Percentiles rank a stretch among this genome's conserved stretches.
Conservation (phyloP, 1,140 invertebrate genomes). For the Cherax quadricarinatus region DNA sequence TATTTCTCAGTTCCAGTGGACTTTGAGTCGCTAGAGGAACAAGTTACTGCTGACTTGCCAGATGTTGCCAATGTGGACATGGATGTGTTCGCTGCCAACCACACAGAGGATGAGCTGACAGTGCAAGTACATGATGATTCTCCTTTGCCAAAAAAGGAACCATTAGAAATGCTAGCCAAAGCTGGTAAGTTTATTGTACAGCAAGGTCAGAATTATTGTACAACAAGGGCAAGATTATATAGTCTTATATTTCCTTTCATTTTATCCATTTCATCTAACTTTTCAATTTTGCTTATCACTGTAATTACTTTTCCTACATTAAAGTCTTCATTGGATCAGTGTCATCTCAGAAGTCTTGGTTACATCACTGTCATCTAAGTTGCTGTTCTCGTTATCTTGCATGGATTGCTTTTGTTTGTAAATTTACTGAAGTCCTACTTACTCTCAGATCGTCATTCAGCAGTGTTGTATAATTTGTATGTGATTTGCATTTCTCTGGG, state of each 20-base stretch:
- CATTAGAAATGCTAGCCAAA: slow-evolving; percentile 58
- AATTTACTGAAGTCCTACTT: too few relatives aligned
- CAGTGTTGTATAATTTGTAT: too few relatives aligned
- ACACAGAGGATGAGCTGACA: slow-evolving; percentile 5
- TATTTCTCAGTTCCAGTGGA: neutral
- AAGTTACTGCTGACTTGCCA: neutral
- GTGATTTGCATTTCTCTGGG: too few relatives aligned
- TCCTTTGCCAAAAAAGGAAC: slow-evolving; percentile 57
- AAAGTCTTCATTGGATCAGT: too few relatives aligned
- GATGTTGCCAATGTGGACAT: neutral
- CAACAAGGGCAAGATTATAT: neutral
- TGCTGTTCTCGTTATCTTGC: too few relatives aligned
- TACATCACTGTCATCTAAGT: too few relatives aligned
- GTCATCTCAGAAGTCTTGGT: too few relatives aligned
- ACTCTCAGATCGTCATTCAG: too few relatives aligned
- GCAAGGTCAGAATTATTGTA: neutral
- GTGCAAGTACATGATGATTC: slow-evolving; percentile 38
- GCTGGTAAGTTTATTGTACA: slow-evolving; percentile 30
- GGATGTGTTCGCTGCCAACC: slow-evolving; percentile 24
- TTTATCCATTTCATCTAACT: neutral
- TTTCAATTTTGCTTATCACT: too few relatives aligned
- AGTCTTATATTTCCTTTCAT: neutral
- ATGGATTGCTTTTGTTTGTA: too few relatives aligned
- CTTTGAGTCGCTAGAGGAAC: neutral
- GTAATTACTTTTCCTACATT: too few relatives aligned